Conservation (phyloP, 2,888 invertebrate genomes). For the Stenurella melanura region DNA sequence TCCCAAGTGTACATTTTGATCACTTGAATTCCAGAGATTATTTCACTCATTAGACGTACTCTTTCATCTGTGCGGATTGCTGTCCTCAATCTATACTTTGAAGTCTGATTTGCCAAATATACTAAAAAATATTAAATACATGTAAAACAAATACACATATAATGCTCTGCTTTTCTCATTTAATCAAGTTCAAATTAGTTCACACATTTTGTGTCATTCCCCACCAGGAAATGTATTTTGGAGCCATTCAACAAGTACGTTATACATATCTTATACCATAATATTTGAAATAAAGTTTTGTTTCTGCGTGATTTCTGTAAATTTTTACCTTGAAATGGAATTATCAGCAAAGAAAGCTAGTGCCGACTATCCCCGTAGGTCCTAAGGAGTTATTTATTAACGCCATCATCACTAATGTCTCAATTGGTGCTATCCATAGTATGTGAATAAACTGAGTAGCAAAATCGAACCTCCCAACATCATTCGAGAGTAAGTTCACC, state of each 20-base stretch:
- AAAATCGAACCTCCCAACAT: slow-evolving; percentile 87
- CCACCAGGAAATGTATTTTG: too few relatives aligned
- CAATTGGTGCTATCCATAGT: slow-evolving; percentile 83
- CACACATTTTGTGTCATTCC: too few relatives aligned
- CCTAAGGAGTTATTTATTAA: slow-evolving; percentile 73
- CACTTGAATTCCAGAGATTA: slow-evolving; percentile 90
- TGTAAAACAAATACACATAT: too few relatives aligned
- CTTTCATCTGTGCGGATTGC: slow-evolving; percentile 89
- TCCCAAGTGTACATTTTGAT: slow-evolving; percentile 99
- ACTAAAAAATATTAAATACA: slow-evolving; percentile 58
- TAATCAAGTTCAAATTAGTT: too few relatives aligned
- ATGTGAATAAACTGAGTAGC: slow-evolving; percentile 87
- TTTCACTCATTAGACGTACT: slow-evolving; percentile 92
- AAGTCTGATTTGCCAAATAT: slow-evolving; percentile 82
- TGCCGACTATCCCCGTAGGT: slow-evolving; percentile 69
- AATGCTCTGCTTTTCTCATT: too few relatives aligned
- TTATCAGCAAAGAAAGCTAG: slow-evolving; percentile 67
- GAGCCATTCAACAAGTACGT: too few relatives aligned
- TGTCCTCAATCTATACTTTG: slow-evolving; percentile 83
- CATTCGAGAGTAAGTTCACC: slow-evolving; percentile 56
- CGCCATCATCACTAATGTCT: slow-evolving; percentile 75
- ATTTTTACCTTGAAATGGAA: slow-evolving; percentile 67
- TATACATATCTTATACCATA: too few relatives aligned
- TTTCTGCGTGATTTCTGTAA: too few relatives aligned
- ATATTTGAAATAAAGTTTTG: too few relatives aligned